Evolutionary conservation across 1,140 invertebrate genomes (phyloP).

Genomic region (Meteorus sp.): DNA sequence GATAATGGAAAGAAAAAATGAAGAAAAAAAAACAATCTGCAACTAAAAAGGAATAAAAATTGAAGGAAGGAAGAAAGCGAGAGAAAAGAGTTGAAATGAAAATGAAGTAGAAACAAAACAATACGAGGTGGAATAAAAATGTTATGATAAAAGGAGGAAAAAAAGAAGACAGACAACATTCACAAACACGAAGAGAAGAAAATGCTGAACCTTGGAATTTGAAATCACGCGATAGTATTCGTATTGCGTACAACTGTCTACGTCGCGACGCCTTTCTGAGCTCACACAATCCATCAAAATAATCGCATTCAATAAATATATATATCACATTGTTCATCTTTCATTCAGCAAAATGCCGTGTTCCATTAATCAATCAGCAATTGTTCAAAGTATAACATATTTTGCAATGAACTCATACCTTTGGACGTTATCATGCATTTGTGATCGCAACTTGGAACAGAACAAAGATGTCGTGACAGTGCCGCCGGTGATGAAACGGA

Average conservation of each 20-base stretch:
- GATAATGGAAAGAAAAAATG: constrained; percentile 6
- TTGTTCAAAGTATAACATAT: background rate
- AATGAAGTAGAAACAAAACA: constrained; percentile 7
- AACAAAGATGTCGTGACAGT: background rate
- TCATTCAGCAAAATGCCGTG: too few species aligned
- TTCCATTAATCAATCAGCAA: background rate
- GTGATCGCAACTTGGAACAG: background rate
- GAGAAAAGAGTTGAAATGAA: background rate
- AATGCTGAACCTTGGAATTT: constrained; percentile 7
- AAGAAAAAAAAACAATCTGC: too few species aligned
- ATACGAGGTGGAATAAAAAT: too few species aligned
- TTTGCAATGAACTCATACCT: background rate
- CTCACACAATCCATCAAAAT: too few species aligned
- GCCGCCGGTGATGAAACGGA: background rate
- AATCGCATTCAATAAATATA: too few species aligned
- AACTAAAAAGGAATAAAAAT: background rate
- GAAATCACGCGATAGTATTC: constrained; percentile 18
- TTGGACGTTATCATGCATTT: background rate
- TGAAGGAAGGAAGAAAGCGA: constrained; percentile 1
- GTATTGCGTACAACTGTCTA: too few species aligned
- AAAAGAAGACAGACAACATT: background rate
- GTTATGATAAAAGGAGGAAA: too few species aligned
- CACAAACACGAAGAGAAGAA: constrained; percentile 9
- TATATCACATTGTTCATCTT: too few species aligned
- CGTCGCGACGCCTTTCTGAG: constrained; percentile 21